Base-by-base conservation (phyloP, 2,888 invertebrate genomes). In the Carterocephalus palaemon region DNA sequence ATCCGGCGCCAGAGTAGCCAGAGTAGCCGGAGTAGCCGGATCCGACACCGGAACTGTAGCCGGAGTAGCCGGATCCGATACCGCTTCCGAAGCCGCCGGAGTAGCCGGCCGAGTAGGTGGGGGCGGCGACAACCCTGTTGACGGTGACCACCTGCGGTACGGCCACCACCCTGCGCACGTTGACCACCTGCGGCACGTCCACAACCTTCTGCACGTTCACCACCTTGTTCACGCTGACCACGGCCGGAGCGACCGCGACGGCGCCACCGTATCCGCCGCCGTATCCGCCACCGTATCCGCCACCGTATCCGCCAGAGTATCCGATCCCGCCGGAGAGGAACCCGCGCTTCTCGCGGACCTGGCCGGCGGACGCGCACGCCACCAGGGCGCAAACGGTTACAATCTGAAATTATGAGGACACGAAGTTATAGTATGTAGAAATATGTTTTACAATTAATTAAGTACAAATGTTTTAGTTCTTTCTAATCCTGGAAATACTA, bases 111-210 rank as follows among this genome's bases (percentile, higher is more conserved):
- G 49, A 39, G 56, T 58, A 52, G 53, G 55, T 52, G 40, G 63
- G 58, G 13, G 65, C 59, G 28, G 75, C 60, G 39, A 78, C 69
- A 32, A 74, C 64, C 51, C 64, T 59, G 57, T 77, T 78, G 42
- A 75, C 73, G 41, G 75, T 64, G 54, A 75, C 66, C 49, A 71
- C 72, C 57, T 70, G 67, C 8, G 69, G 73, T 47, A 69, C 69
- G 37, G 67, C 62, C 50, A 79, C 66, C 19, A 71, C 57, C 49
- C 70, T 75, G 49, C 62, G 69, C 7, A 71, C 69, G 22, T 57
- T 54, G 23, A 73, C 59, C 5, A 70, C 64, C 46, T 70, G 64
- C 4, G 75, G 71, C 15, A 64, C 66, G 20, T 57, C 54, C 22
- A 70, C 61, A 12, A 67, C 63, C 45, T 59, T 62, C 15, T 58